Evolutionary conservation across 1,140 invertebrate genomes (phyloP).

Genomic region (Atopsyche davidsoni): DNA sequence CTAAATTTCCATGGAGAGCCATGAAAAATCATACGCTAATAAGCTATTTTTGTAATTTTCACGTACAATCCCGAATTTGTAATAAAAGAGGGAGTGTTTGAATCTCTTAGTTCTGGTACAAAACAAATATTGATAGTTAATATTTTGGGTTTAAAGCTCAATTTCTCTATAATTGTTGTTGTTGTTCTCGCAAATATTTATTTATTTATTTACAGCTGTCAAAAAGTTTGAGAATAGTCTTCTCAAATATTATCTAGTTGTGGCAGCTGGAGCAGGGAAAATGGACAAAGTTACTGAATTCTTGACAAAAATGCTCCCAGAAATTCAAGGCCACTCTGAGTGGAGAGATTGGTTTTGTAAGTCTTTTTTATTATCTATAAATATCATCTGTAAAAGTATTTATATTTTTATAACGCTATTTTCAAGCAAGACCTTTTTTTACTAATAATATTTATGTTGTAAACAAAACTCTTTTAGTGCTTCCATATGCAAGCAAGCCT

Average conservation of each 20-base stretch:
- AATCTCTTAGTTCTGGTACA: too few relatives aligned
- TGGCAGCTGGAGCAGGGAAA: conserved; percentile 73
- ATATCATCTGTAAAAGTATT: conserved; percentile 1
- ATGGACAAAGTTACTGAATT: conserved; percentile 85
- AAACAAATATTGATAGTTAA: too few relatives aligned
- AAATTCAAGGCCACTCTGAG: conserved; percentile 81
- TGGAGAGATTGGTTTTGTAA: conserved; percentile 98
- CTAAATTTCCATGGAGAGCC: too few relatives aligned
- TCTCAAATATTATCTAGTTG: conserved; percentile 84
- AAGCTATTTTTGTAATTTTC: too few relatives aligned
- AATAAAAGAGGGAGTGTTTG: too few relatives aligned
- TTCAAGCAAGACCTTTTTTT: too few relatives aligned
- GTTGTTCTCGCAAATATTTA: too few relatives aligned
- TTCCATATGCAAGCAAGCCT: conserved; percentile 86
- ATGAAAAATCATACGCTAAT: too few relatives aligned
- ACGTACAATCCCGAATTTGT: too few relatives aligned
- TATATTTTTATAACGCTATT: conserved; percentile 14
- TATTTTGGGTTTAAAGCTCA: too few relatives aligned
- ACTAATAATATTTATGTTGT: conserved; percentile 3
- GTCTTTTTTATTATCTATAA: conserved; percentile 32
- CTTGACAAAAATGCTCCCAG: conserved; percentile 79
- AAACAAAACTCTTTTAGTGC: conserved; percentile 54
- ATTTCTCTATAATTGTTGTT: too few relatives aligned
- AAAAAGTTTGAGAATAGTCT: conserved; percentile 85
- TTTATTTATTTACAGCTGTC: conserved; percentile 56